Percentiles rank a stretch among this genome's conserved stretches.
Evolutionary conservation across 2,113 vertebrate genomes (phyloP).

Genomic region (Sapajus apella): DNA sequence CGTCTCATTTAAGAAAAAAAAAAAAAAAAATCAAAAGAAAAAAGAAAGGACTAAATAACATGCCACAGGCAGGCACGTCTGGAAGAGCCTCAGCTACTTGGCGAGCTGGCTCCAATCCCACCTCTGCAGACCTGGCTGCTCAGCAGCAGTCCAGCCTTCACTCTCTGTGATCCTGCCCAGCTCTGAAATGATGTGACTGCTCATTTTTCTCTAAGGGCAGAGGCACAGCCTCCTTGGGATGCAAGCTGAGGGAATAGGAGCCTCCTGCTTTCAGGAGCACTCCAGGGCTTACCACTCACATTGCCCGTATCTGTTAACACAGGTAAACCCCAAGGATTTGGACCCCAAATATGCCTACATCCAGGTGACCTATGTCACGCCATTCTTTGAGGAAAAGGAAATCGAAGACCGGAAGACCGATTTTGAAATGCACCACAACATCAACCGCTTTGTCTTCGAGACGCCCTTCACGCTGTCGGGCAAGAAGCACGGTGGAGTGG

Average conservation of each 20-base stretch:
- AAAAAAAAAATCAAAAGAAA: background rate
- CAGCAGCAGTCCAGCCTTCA: background rate
- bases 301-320: background rate
- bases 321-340: conserved; percentile 98
- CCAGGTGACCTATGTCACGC: conserved; percentile 96
- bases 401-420: conserved; percentile 94
- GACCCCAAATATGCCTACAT: conserved; percentile 97
- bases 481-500: conserved; percentile 96
- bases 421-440: conserved; percentile 97
- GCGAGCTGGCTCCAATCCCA: fast-evolving
- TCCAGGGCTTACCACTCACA: background rate
- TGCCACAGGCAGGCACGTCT: no score
- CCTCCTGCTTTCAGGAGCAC: background rate
- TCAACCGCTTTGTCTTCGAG: conserved; percentile 97
- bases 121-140: background rate
- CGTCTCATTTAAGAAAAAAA: no score
- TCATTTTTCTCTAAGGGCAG: background rate
- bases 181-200: background rate
- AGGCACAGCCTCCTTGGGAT: background rate
- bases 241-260: background rate
- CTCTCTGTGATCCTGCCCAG: no score
- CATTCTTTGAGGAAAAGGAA: conserved; percentile 97
- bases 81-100: background rate
- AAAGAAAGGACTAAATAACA: background rate
- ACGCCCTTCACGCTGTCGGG: conserved; percentile 97